Conservation (phyloP, 2,797 vertebrate species). For the Myotis vivesi region DNA sequence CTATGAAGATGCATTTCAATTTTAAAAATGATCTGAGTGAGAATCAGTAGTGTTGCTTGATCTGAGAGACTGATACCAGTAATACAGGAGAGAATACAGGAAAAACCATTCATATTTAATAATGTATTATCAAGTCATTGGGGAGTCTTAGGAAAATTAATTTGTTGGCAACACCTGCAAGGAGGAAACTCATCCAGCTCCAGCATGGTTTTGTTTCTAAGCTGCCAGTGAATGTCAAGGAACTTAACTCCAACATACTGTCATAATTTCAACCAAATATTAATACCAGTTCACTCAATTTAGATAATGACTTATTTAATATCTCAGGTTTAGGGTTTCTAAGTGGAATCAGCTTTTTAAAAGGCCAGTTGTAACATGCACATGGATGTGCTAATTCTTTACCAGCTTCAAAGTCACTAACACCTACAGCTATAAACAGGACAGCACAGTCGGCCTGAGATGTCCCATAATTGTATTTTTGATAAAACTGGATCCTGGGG, state of each 20-base stretch:
- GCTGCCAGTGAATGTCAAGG: not conserved
- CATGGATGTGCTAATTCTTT: not conserved
- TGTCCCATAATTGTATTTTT: not conserved
- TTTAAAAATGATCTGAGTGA: constrained; percentile 27
- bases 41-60: not conserved
- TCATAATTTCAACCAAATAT: constrained; percentile 24
- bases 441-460: not conserved
- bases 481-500: not conserved
- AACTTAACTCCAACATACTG: not conserved
- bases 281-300: constrained; percentile 16
- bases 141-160: not conserved
- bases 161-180: not conserved
- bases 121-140: not conserved
- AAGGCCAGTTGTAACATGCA: not conserved
- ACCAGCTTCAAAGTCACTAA: not conserved
- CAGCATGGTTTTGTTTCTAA: constrained; percentile 32
- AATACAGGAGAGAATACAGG: not conserved
- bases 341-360: not conserved
- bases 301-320: not conserved
- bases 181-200: not conserved
- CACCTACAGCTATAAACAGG: not conserved
- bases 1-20: constrained; percentile 13
- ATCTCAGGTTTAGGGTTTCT: constrained; percentile 23
- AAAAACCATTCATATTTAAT: constrained; percentile 1
- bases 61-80: not conserved